Conservation (phyloP, 2,888 invertebrate species). For the Acanthococcus lagerstroemiae region DNA sequence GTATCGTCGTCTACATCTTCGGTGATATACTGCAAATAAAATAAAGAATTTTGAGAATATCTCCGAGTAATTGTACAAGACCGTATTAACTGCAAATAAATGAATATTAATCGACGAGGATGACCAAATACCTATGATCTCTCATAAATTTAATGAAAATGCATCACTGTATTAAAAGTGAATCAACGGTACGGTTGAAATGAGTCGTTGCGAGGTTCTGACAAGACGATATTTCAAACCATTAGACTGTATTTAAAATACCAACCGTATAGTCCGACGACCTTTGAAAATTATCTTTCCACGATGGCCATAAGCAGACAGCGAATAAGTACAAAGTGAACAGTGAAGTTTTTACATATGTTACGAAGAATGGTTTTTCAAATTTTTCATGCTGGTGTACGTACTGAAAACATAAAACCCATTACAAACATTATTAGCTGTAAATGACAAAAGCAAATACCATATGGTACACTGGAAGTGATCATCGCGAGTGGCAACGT, state of each 20-base stretch:
- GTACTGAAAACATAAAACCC: conserved; percentile 73
- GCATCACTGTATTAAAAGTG: too few species aligned
- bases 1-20: conserved; percentile 25
- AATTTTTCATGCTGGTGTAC: conserved; percentile 73
- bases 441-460: too few species aligned
- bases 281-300: conserved; percentile 17
- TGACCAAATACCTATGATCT: too few species aligned
- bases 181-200: too few species aligned
- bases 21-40: conserved; percentile 33
- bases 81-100: too few species aligned
- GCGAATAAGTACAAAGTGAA: conserved; percentile 76
- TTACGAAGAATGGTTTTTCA: conserved; percentile 90
- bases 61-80: neutral
- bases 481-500: too few species aligned
- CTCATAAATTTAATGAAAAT: too few species aligned
- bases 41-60: too few species aligned
- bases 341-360: conserved; percentile 89
- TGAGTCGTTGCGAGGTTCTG: too few species aligned
- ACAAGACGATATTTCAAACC: neutral
- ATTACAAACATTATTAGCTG: too few species aligned
- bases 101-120: too few species aligned
- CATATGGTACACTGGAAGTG: too few species aligned
- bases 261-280: conserved; percentile 15
- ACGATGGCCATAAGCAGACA: conserved; percentile 23
- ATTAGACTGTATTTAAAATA: neutral